These are phyloP conservation scores for Nicator chloris DNA, from an alignment of 2,113 vertebrate species.

Conservation along the genomic window DNA sequence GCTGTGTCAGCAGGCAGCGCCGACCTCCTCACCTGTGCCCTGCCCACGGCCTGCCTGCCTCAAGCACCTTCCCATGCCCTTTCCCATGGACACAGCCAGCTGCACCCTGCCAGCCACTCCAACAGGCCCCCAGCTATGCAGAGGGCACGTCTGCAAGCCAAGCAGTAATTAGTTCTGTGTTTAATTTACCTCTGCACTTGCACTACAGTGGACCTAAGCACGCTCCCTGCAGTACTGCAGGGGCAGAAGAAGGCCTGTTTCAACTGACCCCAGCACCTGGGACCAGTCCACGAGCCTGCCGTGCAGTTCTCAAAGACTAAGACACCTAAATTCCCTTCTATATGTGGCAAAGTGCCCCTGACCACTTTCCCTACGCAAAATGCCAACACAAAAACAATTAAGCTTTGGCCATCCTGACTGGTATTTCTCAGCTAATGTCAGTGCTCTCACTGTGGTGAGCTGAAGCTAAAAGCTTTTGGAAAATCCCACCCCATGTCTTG, in stretches of 20 bases:
- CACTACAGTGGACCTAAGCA: background rate
- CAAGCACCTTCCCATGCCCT: background rate
- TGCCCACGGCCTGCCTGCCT: background rate
- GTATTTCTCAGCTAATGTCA: background rate
- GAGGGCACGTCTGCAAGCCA: background rate
- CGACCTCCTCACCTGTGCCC: background rate
- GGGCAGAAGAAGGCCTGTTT: background rate
- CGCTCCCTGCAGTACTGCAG: fast-evolving
- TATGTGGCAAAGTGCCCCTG: background rate
- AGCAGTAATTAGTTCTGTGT: background rate
- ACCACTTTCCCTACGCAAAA: background rate
- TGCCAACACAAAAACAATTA: background rate
- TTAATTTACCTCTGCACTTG: background rate
- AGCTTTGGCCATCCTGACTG: background rate
- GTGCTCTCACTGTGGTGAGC: background rate
- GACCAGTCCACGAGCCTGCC: fast-evolving
- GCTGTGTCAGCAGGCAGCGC: background rate
- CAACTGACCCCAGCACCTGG: background rate
- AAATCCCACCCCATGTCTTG: background rate
- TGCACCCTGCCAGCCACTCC: background rate
- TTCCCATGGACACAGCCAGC: background rate
- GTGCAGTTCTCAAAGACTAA: background rate
- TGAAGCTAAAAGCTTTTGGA: background rate
- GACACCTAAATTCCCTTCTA: background rate
- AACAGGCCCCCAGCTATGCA: background rate